These are phyloP conservation scores for Ischnura elegans DNA, from an alignment of 2,888 invertebrate genomes.

Conservation along the genomic window DNA sequence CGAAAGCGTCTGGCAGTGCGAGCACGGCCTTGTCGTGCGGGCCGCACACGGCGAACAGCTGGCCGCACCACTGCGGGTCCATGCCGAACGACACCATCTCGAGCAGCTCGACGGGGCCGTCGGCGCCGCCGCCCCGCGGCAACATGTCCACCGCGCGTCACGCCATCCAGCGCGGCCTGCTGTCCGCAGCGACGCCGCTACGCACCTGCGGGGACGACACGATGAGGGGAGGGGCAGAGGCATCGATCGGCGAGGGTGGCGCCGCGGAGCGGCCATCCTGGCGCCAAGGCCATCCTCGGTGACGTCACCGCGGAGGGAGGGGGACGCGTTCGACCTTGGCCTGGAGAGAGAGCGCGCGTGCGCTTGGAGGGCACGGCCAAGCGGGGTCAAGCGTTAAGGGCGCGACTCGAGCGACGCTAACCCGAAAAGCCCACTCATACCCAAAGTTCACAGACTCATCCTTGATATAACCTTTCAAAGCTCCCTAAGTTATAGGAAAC, in stretches of 20 bases:
- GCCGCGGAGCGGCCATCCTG: background rate
- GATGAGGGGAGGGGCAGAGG: background rate
- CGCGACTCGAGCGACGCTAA: too few relatives aligned
- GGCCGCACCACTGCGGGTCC: conserved; percentile 72
- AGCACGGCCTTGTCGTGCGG: conserved; percentile 72
- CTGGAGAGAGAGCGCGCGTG: background rate
- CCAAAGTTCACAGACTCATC: too few relatives aligned
- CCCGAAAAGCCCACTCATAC: too few relatives aligned
- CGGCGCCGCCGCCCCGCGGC: conserved; percentile 47
- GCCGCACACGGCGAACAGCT: conserved; percentile 72
- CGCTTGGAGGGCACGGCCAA: background rate
- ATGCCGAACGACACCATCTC: conserved; percentile 72
- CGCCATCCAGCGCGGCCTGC: background rate
- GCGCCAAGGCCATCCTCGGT: background rate
- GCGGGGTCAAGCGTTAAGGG: too few relatives aligned
- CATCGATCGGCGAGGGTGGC: conserved; percentile 1
- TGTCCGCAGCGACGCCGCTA: conserved; percentile 13
- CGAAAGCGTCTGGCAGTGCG: conserved; percentile 71
- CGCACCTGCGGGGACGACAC: conserved; percentile 22
- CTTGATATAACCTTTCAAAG: too few relatives aligned
- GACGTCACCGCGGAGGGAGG: background rate
- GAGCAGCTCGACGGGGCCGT: conserved; percentile 38
- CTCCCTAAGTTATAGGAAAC: too few relatives aligned
- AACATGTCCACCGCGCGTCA: conserved; percentile 17
- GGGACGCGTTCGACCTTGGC: conserved; percentile 18